These are phyloP conservation scores for Xyliphius kryptos DNA, from an alignment of 2,113 vertebrate genomes.

Conservation along the genomic window DNA sequence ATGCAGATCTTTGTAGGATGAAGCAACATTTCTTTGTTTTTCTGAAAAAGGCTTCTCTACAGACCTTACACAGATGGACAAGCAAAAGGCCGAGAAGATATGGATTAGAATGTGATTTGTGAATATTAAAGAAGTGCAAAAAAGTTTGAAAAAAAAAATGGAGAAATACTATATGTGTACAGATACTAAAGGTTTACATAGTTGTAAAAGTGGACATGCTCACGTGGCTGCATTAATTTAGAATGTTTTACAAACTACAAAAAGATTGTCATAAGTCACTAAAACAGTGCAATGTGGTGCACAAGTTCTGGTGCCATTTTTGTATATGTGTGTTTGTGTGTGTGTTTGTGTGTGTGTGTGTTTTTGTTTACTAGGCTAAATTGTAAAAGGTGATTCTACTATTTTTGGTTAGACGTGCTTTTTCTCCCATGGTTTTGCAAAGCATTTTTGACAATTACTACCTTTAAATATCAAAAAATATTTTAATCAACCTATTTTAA, in stretches of 20 bases:
- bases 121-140: slow-evolving; percentile 12
- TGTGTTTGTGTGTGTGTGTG: too few relatives aligned
- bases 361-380: too few relatives aligned
- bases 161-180: too few relatives aligned
- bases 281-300: neutral
- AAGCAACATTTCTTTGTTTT: slow-evolving; percentile 28
- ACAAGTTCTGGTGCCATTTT: neutral
- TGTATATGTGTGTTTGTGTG: too few relatives aligned
- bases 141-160: too few relatives aligned
- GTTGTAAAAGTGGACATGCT: slow-evolving; percentile 3
- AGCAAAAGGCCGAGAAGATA: slow-evolving; percentile 13
- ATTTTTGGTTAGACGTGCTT: too few relatives aligned
- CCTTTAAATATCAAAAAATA: neutral
- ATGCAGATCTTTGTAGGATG: slow-evolving; percentile 27
- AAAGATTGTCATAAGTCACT: neutral
- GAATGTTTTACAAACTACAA: neutral
- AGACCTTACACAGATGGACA: slow-evolving; percentile 20
- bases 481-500: neutral
- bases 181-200: slow-evolving; percentile 7
- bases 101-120: slow-evolving; percentile 18
- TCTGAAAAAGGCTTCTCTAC: slow-evolving; percentile 30
- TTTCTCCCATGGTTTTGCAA: too few relatives aligned
- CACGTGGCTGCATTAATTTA: neutral
- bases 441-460: neutral
- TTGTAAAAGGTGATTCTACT: too few relatives aligned